A percentile compares a stretch with the other conserved stretches of the same genome.
Conservation (phyloP, 2,888 invertebrate genomes). For the Trachelus iudaicus region DNA sequence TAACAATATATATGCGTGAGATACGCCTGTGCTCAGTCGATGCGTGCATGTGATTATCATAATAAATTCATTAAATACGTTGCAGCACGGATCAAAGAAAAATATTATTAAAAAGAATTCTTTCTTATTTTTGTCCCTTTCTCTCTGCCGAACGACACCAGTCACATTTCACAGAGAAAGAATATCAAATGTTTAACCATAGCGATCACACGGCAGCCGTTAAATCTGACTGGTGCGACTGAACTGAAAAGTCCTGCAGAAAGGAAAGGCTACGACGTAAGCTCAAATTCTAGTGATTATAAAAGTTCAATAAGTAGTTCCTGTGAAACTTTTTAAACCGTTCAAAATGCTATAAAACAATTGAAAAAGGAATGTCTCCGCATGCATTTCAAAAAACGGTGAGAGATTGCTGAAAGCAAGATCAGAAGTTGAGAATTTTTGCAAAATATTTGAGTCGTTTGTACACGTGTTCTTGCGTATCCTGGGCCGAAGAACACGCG, state of each 20-base stretch:
- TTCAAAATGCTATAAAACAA: constrained; percentile 2
- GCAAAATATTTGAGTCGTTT: not conserved
- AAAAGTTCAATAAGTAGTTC: not conserved
- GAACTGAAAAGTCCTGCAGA: not conserved
- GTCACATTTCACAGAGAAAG: too few relatives aligned
- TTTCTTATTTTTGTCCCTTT: not conserved
- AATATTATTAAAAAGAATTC: not conserved
- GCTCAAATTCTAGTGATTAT: not conserved
- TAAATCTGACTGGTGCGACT: not conserved
- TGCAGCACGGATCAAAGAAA: not conserved
- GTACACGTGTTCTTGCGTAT: not conserved
- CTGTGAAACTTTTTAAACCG: not conserved
- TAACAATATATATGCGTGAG: not conserved
- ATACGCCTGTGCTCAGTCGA: not conserved
- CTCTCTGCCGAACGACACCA: not conserved
- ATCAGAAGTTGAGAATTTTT: not conserved
- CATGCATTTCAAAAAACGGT: constrained; percentile 14
- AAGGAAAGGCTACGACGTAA: not conserved
- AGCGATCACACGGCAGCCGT: not conserved
- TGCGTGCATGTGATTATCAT: not conserved
- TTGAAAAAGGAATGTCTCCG: constrained; percentile 13
- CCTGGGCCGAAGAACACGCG: not conserved
- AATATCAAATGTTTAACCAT: not conserved
- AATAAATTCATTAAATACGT: not conserved
- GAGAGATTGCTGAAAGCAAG: constrained; percentile 1